Percentiles rank a stretch among this genome's conserved stretches.
These are phyloP conservation scores for Eudasyphora cyanicolor DNA, from an alignment of 2,888 invertebrate species.

Conservation along the genomic window DNA sequence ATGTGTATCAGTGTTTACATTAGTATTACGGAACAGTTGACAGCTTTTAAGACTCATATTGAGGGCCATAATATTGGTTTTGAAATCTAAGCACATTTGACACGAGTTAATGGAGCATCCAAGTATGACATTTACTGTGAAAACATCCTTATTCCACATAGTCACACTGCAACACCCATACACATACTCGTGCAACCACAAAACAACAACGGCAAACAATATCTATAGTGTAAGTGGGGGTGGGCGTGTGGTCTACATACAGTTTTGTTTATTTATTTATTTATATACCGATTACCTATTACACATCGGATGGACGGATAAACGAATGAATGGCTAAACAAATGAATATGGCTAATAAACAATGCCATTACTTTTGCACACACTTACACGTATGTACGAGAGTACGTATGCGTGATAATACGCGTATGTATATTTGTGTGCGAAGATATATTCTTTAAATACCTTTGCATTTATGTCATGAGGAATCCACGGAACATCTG, in stretches of 20 bases:
- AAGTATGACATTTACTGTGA: conserved; percentile 65
- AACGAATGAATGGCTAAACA: conserved; percentile 36
- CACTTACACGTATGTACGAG: not conserved
- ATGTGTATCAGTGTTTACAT: conserved; percentile 47
- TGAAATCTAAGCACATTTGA: conserved; percentile 66
- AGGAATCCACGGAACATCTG: conserved; percentile 31
- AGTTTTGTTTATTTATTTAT: conserved; percentile 39
- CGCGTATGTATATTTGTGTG: not conserved
- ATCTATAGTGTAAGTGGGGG: not conserved
- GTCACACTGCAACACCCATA: not conserved
- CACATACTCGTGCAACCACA: not conserved
- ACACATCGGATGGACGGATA: conserved; percentile 52
- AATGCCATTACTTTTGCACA: conserved; percentile 19
- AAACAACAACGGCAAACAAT: not conserved
- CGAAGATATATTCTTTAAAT: not conserved
- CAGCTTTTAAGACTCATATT: conserved; percentile 61
- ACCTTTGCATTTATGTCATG: not conserved
- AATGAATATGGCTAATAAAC: conserved; percentile 54
- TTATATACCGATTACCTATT: conserved; percentile 40
- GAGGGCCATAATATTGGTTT: conserved; percentile 62
- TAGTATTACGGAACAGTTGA: conserved; percentile 59
- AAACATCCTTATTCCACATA: conserved; percentile 51
- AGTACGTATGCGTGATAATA: not conserved
- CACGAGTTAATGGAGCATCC: conserved; percentile 70
- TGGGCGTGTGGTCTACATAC: conserved; percentile 6